phyloP scores from a whole-genome alignment of 30 jellyfish, hydroid and myxozoan genomes.

The Pelagia noctiluca region DNA sequence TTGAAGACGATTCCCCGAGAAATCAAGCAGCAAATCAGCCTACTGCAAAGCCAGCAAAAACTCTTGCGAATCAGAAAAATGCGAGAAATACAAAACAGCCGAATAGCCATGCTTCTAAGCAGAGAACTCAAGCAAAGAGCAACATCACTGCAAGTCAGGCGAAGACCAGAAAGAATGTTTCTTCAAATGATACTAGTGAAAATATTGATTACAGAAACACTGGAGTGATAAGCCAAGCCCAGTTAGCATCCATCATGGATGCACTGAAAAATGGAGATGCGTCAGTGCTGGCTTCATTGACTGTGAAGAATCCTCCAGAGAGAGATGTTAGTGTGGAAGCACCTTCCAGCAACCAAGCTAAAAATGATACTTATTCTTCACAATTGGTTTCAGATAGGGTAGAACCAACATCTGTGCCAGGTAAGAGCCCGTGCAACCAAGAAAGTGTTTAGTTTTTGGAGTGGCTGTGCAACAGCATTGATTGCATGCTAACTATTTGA shows the following conservation, averaged over 20 bases:
- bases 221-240: conserved; percentile 53
- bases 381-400: neutral
- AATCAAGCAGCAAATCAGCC: conserved; percentile 7
- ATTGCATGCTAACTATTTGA: too few species aligned
- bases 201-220: neutral
- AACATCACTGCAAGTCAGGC: neutral
- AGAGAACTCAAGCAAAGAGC: neutral
- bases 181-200: neutral
- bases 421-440: too few species aligned
- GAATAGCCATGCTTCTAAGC: conserved; percentile 1
- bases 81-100: conserved; percentile 4
- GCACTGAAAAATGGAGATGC: conserved; percentile 37
- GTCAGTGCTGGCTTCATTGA: conserved; percentile 13
- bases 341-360: neutral
- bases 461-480: too few species aligned
- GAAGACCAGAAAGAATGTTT: neutral
- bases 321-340: too few species aligned
- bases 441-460: neutral
- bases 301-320: too few species aligned
- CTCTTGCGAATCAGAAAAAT: conserved; percentile 11
- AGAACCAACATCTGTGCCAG: conserved; percentile 31
- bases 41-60: neutral
- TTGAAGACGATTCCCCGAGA: neutral
- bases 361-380: neutral
- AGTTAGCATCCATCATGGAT: conserved; percentile 34